Evolutionary conservation across 2,888 invertebrate genomes (phyloP), one percentile per base, ranked within the genome.

Genomic region (Diogma glabrata): DNA sequence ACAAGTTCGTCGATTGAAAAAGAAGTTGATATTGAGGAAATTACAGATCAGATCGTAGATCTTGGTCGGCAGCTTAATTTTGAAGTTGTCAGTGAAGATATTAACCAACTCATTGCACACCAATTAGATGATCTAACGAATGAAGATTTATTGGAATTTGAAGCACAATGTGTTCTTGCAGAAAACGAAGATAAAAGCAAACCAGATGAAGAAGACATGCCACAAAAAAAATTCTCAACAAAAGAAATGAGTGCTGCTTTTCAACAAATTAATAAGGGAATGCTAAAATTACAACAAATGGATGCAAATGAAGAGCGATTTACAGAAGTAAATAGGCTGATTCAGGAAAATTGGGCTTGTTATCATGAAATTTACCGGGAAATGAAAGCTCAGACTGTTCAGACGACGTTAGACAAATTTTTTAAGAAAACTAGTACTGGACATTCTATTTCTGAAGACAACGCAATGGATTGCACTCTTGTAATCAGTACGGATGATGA

Each of bases 241-340:
- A 40, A 40, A 40, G 40, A 40, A 40, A 40, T 40, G 40, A 40
- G 40, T 40, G 40, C 40, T 40, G 40, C 40, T 40, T 40, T 40
- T 40, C 16, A 40, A 9, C 40, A 40, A 40, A 40, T 40, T 40
- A 40, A 40, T 40, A 19, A 40, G 17, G 40, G 40, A 40, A 40
- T 16, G 40, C 26, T 26, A 26, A 26, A 26, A 26, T 26, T 26
- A 40, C 40, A 8, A 40, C 40, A 40, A 40, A 40, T 40, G 40
- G 40, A 40, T 40, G 40, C 17, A 40, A 40, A 8, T 16, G 40
- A 40, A 40, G 40, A 40, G 10, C 40, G 40, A 40, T 40, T 40
- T 17, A 16, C 40, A 40, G 40, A 40, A 40, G 10, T 40, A 8
- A 40, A 40, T 40, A 40, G 40, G 17, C 40, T 40, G 40, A 40